Base-by-base conservation (phyloP, 2,113 vertebrate species). In the Hepsetus odoe region DNA sequence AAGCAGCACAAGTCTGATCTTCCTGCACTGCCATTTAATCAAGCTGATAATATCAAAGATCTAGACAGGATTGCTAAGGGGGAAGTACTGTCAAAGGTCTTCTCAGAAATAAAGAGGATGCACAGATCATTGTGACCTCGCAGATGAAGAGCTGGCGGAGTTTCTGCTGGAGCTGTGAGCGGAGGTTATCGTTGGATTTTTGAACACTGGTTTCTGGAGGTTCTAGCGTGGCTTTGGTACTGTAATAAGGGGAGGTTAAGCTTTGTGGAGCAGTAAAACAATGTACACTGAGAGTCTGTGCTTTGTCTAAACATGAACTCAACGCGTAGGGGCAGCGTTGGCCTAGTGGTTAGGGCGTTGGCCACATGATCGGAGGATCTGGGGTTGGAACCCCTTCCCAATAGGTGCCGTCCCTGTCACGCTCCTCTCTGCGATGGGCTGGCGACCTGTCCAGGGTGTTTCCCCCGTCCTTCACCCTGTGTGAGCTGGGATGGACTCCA, bases 51-150 rank as follows among this genome's bases (percentile, higher is more conserved):
- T 4, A 32, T 73, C 4, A 62, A 74, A 44, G 32, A 74, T 44
- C 40, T 4, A 33, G 74, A 42, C 46, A 78, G 55, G 6, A 74
- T 26, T 82, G 80, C 80, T 78, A 75, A 78, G 72, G 28, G 59
- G 7, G 32, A 55, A 51, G 20, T 32, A 62, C 62, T 74, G 13
- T 40, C 49, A 26, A 74, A 35, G 44, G 53, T 69, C n/a, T 74
- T 74, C 74, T 32, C 33, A 44, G 74, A 56, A 76, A 67, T 42
- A 14, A 67, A 64, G 74, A 42, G 32, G 9, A 13, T 12, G 44
- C 33, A 53, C 40, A 40, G 70, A 69, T 58, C 69, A 72, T 53
- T 68, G 68, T 35, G 38, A 64, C 59, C 61, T 40, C 51, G 6
- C 8, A 59, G 74, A 77, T 77, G 56, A 66, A 82, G 73, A 51